These are phyloP conservation scores for Chrysocyon brachyurus DNA, from an alignment of 2,797 vertebrate species.

Conservation along the genomic window DNA sequence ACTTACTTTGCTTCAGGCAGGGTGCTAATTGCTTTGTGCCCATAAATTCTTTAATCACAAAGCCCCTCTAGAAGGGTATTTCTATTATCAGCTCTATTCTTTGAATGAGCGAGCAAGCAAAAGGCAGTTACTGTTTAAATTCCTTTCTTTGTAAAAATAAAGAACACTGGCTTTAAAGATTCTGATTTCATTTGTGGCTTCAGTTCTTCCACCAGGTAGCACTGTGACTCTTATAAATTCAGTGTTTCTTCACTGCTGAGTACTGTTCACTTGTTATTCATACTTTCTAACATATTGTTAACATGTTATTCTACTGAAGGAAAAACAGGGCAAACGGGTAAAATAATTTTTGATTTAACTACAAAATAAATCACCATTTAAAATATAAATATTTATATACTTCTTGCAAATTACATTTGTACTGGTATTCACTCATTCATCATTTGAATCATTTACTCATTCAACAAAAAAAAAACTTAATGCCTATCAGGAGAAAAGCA, in stretches of 20 bases:
- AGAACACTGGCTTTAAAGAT: not conserved
- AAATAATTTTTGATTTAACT: not conserved
- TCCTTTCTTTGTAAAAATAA: not conserved
- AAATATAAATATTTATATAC: not conserved
- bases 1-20: not conserved
- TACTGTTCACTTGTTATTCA: not conserved
- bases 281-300: not conserved
- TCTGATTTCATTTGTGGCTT: not conserved
- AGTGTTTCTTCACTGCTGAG: not conserved
- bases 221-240: not conserved
- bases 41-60: not conserved
- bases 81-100: not conserved
- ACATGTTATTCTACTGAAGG: not conserved
- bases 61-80: not conserved
- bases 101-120: not conserved
- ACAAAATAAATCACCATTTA: not conserved
- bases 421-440: not conserved
- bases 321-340: not conserved
- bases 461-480: not conserved
- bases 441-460: not conserved
- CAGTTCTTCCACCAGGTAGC: not conserved
- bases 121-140: not conserved
- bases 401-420: not conserved
- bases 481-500: not conserved
- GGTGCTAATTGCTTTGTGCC: not conserved